Percentiles rank a stretch among this genome's conserved stretches.
These are phyloP conservation scores for Limnephilus marmoratus DNA, from an alignment of 2,888 invertebrate genomes.

Conservation along the genomic window DNA sequence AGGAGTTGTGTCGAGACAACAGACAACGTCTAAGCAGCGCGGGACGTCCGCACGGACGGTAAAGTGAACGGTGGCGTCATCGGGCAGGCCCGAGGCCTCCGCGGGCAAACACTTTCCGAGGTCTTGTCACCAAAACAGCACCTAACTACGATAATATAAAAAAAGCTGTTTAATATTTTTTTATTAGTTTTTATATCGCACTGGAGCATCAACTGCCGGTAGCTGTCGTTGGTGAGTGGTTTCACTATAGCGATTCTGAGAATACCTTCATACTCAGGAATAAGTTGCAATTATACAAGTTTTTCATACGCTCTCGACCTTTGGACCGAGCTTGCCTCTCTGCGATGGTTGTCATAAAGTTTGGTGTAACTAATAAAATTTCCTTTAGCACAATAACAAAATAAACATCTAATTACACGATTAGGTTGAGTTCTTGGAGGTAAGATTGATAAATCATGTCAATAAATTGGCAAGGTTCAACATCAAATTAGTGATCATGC, in stretches of 20 bases:
- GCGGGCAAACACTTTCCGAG: not conserved
- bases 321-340: not conserved
- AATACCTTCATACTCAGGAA: too few relatives aligned
- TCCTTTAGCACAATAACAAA: not conserved
- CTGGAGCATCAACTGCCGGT: too few relatives aligned
- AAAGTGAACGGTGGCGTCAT: conserved; percentile 32
- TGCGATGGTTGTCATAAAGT: not conserved
- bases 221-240: too few relatives aligned
- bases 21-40: not conserved
- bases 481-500: not conserved
- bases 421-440: not conserved
- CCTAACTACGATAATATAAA: not conserved
- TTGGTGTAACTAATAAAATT: not conserved
- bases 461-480: not conserved
- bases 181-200: too few relatives aligned
- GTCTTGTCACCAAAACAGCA: not conserved
- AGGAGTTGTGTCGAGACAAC: not conserved
- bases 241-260: too few relatives aligned
- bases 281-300: too few relatives aligned
- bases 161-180: not conserved
- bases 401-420: not conserved
- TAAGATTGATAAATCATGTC: not conserved
- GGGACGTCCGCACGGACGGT: not conserved
- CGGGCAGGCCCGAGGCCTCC: conserved; percentile 12
- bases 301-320: not conserved